phyloP scores from a whole-genome alignment of 1,140 invertebrate genomes.

The Drosophila equinoxialis region DNA sequence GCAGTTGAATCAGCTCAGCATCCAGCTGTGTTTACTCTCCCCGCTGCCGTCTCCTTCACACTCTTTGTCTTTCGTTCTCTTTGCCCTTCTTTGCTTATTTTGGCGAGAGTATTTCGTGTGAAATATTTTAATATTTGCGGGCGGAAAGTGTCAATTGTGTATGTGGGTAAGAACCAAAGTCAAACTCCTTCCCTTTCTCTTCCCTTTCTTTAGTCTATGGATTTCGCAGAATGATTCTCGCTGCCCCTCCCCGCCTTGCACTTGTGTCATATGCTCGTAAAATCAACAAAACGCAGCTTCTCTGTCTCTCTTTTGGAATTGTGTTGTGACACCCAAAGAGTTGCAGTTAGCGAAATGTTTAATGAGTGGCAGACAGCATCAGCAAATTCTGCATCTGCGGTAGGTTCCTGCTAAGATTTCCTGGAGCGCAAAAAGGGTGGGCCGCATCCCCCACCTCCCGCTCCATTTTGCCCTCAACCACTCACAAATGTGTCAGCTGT shows the following conservation, averaged over 20 bases:
- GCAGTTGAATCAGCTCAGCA: constrained; percentile 43
- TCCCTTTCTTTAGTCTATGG: constrained; percentile 31
- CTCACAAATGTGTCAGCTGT: constrained; percentile 73
- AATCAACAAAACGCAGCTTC: constrained; percentile 69
- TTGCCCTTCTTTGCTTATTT: not conserved
- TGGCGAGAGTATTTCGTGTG: constrained; percentile 59
- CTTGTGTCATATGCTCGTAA: constrained; percentile 65
- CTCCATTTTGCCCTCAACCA: constrained; percentile 41
- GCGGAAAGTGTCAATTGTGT: constrained; percentile 6
- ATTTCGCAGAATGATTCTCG: constrained; percentile 64
- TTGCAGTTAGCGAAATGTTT: constrained; percentile 77
- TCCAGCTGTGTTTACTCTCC: constrained; percentile 63
- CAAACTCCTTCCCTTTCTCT: not conserved
- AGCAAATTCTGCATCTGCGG: constrained; percentile 67
- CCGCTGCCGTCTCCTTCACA: not conserved
- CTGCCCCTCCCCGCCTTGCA: not conserved
- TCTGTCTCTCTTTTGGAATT: constrained; percentile 5
- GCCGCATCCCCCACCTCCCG: not conserved
- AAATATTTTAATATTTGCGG: constrained; percentile 67
- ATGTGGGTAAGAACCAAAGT: constrained; percentile 6
- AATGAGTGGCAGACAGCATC: constrained; percentile 59
- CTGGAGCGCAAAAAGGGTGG: constrained; percentile 3
- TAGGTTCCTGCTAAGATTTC: constrained; percentile 58
- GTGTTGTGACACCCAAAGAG: constrained; percentile 64
- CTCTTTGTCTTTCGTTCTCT: not conserved